Conservation (phyloP, 2,113 vertebrate species). For the Lepus americanus region DNA sequence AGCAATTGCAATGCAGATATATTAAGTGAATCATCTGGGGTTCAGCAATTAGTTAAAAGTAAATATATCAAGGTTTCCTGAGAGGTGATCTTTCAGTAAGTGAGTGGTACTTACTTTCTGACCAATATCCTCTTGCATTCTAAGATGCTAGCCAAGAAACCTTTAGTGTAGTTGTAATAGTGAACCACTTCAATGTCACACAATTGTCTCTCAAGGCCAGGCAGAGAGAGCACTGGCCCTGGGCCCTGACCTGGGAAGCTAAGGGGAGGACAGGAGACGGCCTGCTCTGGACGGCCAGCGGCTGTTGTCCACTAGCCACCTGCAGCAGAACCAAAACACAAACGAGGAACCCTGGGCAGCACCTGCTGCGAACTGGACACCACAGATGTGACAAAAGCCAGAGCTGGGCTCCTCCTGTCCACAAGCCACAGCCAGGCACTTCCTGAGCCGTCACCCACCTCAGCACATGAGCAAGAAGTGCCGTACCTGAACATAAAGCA, state of each 20-base stretch:
- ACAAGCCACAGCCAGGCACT: too few relatives aligned
- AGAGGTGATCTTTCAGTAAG: neutral
- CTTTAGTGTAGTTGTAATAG: neutral
- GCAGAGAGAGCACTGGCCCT: neutral
- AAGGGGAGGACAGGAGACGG: neutral
- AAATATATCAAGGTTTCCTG: slow-evolving; percentile 25
- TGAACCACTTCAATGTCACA: neutral
- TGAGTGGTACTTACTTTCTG: slow-evolving; percentile 51
- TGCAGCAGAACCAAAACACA: neutral
- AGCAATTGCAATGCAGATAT: neutral
- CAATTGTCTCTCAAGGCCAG: neutral
- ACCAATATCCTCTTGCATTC: neutral
- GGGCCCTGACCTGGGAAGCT: neutral
- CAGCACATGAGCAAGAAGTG: neutral
- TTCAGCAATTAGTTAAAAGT: neutral
- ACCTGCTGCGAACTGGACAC: neutral
- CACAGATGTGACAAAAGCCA: rapidly evolving
- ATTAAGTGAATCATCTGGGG: neutral
- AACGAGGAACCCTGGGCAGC: neutral
- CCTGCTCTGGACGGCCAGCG: neutral
- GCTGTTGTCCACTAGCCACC: neutral
- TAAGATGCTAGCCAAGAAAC: neutral
- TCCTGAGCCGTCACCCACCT: neutral
- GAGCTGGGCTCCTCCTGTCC: neutral
- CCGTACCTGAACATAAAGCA: slow-evolving; percentile 98